These are phyloP conservation scores for Avahi laniger DNA, from an alignment of 2,797 vertebrate genomes.

Conservation along the genomic window DNA sequence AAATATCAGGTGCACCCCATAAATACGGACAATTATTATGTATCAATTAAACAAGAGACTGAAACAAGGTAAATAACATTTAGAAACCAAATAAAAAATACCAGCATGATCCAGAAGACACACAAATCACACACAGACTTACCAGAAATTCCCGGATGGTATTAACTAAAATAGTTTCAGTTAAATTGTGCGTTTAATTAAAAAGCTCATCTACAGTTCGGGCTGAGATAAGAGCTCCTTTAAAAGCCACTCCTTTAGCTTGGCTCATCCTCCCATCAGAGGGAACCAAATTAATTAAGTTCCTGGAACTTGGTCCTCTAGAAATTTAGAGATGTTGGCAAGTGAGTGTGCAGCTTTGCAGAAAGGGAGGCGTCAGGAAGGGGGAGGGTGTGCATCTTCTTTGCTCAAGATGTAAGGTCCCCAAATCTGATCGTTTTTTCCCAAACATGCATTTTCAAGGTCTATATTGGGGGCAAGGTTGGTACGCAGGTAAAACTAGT, in stretches of 20 bases:
- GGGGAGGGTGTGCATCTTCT: neutral
- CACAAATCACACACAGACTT: neutral
- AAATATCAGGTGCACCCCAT: neutral
- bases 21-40: neutral
- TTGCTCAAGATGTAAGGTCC: fast-evolving
- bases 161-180: neutral
- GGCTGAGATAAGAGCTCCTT: neutral
- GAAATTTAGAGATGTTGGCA: neutral
- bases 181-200: neutral
- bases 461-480: neutral
- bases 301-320: no score
- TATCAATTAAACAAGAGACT: neutral
- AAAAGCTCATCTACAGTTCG: neutral
- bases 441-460: neutral
- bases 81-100: conserved; percentile 49
- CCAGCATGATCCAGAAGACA: neutral
- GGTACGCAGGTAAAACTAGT: neutral
- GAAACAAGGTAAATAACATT: conserved; percentile 11
- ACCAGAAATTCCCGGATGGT: neutral
- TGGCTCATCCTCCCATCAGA: neutral
- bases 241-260: no score
- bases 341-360: neutral
- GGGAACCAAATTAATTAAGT: neutral
- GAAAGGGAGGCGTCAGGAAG: no score
- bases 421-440: neutral